Percentiles rank a stretch among this genome's conserved stretches.
Conservation (phyloP, 2,888 invertebrate species). For the Epsilonema sp. region DNA sequence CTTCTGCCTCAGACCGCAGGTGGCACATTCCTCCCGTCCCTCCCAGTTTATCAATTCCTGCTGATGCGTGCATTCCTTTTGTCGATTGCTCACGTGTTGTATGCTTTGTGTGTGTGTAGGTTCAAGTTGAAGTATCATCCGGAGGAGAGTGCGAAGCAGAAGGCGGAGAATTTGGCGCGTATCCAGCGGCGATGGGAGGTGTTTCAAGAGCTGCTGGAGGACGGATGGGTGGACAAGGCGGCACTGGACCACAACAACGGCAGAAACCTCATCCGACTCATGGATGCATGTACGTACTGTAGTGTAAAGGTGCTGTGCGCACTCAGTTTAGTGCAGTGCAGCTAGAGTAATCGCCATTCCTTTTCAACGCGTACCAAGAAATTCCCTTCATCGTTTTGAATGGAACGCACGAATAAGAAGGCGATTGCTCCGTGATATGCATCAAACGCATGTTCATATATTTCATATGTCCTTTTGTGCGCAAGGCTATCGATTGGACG, state of each 20-base stretch:
- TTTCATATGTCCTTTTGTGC: no score
- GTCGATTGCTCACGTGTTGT: not conserved
- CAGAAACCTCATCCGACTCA: slow-evolving; percentile 53
- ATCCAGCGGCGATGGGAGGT: slow-evolving; percentile 58
- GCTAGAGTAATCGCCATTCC: no score
- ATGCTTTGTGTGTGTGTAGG: slow-evolving; percentile 41
- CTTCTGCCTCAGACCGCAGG: no score
- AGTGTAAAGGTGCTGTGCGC: no score
- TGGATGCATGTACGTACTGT: slow-evolving; percentile 63
- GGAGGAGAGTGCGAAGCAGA: slow-evolving; percentile 71
- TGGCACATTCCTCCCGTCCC: no score
- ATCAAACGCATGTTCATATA: no score
- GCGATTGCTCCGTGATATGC: no score
- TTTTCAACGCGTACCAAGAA: not conserved
- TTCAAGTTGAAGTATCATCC: slow-evolving; percentile 98
- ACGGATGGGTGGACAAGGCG: slow-evolving; percentile 50
- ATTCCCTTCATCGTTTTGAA: no score
- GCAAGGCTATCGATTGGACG: no score
- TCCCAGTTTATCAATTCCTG: no score
- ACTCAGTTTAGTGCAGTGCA: no score
- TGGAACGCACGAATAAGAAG: no score
- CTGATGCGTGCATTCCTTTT: not conserved
- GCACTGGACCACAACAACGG: slow-evolving; percentile 62
- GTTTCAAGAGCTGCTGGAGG: slow-evolving; percentile 53
- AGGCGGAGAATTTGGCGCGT: slow-evolving; percentile 55